Percentiles rank a stretch among this genome's conserved stretches.
Conservation (phyloP, 2,113 vertebrate species). For the Poeciliopsis prolifica region DNA sequence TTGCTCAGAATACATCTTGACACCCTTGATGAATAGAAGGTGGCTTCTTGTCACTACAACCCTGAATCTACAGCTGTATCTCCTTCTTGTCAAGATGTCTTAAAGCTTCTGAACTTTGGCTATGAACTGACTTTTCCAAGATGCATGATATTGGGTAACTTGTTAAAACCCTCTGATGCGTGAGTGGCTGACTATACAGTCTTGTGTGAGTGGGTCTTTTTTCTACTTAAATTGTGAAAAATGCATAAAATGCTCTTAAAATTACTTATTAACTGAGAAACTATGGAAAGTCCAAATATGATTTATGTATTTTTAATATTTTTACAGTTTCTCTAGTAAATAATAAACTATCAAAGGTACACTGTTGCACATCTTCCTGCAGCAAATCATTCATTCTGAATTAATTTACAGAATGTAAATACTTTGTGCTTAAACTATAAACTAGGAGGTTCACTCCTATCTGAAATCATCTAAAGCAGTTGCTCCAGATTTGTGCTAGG, state of each 20-base stretch:
- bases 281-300: no score
- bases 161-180: not conserved
- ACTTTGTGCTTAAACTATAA: not conserved
- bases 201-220: no score
- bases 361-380: not conserved
- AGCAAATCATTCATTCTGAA: not conserved
- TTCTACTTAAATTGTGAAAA: no score
- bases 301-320: not conserved
- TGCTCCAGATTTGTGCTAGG: constrained; percentile 3
- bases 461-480: not conserved
- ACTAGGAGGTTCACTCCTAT: constrained; percentile 15
- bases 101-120: not conserved
- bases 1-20: not conserved
- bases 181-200: no score
- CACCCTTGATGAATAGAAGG: not conserved
- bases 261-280: not conserved
- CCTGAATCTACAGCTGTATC: not conserved
- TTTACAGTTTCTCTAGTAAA: no score
- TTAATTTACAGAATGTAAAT: not conserved
- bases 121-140: not conserved
- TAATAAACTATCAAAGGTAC: no score
- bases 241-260: not conserved
- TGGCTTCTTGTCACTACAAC: not conserved
- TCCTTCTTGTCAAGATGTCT: not conserved
- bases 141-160: not conserved